These are phyloP conservation scores for Orthochromis malagaraziensis DNA, from an alignment of 2,113 vertebrate species.

Conservation along the genomic window DNA sequence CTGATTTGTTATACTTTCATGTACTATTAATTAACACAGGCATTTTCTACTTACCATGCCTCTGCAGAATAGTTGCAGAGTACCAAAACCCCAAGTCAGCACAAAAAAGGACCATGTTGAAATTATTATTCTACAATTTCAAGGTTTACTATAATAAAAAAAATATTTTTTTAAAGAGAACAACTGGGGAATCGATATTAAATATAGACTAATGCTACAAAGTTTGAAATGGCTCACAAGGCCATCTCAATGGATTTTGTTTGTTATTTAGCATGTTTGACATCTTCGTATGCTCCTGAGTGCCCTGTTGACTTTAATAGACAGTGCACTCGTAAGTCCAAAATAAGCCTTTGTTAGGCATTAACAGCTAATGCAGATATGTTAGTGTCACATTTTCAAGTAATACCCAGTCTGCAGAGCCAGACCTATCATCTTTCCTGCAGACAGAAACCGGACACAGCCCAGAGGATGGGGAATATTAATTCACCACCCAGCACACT, in stretches of 20 bases:
- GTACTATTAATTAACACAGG: neutral
- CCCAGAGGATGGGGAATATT: conserved; percentile 28
- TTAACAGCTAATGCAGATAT: conserved; percentile 4
- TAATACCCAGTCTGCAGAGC: conserved; percentile 12
- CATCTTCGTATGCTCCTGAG: neutral
- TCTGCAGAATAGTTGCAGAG: neutral
- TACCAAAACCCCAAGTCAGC: neutral
- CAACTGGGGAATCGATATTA: neutral
- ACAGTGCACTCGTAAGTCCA: neutral
- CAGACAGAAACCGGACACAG: conserved; percentile 31
- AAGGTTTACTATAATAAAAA: neutral
- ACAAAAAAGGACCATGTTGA: neutral
- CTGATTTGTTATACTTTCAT: neutral
- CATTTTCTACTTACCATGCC: neutral
- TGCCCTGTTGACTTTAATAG: neutral
- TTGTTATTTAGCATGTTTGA: neutral
- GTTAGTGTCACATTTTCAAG: conserved; percentile 14
- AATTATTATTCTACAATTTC: neutral
- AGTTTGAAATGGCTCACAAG: neutral
- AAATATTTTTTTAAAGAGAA: neutral
- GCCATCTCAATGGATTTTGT: neutral
- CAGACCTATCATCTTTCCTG: conserved; percentile 21
- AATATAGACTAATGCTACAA: neutral
- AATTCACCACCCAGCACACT: conserved; percentile 30
- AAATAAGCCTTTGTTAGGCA: neutral